These are phyloP conservation scores for Zele albiditarsus DNA, from an alignment of 2,888 invertebrate genomes.

Conservation along the genomic window DNA sequence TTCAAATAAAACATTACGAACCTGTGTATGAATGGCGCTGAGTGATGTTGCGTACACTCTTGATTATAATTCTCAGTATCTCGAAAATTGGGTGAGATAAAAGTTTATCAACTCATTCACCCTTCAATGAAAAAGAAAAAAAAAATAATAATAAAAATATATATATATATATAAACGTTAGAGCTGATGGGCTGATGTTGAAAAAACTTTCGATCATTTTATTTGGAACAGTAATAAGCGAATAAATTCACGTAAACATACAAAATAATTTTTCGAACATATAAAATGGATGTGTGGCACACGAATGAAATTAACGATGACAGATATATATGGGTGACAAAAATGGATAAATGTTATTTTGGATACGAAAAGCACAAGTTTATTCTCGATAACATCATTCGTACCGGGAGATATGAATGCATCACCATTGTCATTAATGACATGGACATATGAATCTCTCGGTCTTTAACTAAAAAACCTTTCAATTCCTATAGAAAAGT, in stretches of 20 bases:
- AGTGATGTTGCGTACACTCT: not conserved
- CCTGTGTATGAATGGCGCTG: not conserved
- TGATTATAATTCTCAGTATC: not conserved
- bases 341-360: slow-evolving; percentile 33
- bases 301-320: not conserved
- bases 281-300: not conserved
- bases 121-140: not conserved
- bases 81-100: no score
- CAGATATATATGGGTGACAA: slow-evolving; percentile 16
- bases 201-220: no score
- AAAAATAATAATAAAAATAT: no score
- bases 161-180: no score
- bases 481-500: slow-evolving; percentile 10
- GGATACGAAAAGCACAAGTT: slow-evolving; percentile 31
- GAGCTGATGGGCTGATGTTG: no score
- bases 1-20: not conserved
- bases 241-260: not conserved
- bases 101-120: no score
- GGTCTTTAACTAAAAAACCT: slow-evolving; percentile 17
- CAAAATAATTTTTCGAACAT: not conserved
- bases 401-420: not conserved
- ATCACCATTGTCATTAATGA: not conserved
- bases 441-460: slow-evolving; percentile 13
- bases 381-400: slow-evolving; percentile 32
- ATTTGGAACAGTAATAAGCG: no score